Conservation (phyloP, 2,797 vertebrate species). For the Xerus rutilus region DNA sequence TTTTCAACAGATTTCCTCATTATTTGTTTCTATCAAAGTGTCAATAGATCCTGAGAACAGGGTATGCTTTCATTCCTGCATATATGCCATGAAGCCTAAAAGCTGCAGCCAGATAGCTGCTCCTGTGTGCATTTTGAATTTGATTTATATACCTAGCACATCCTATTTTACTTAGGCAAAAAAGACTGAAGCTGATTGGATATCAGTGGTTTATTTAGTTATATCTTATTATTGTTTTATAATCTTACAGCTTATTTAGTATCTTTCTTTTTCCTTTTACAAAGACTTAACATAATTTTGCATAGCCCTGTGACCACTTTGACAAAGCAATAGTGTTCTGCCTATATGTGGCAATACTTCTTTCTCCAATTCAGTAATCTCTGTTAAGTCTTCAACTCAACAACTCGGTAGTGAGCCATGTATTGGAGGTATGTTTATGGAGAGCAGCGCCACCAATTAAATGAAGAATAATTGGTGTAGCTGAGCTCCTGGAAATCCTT, state of each 20-base stretch:
- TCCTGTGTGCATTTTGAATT: not conserved
- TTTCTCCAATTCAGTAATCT: slow-evolving; percentile 34
- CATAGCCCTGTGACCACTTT: not conserved
- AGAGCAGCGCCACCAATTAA: not conserved
- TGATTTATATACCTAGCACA: not conserved
- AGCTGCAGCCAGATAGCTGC: not conserved
- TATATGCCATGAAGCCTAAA: not conserved
- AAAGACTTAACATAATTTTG: not conserved
- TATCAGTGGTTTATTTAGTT: not conserved
- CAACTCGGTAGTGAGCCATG: not conserved
- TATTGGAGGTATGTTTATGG: slow-evolving; percentile 14
- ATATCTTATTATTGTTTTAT: not conserved
- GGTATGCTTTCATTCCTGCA: not conserved
- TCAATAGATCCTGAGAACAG: not conserved
- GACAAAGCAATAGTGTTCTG: not conserved
- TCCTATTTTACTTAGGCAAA: slow-evolving; percentile 37
- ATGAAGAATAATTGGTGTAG: slow-evolving; percentile 23
- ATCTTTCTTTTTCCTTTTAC: not conserved
- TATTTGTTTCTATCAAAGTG: slow-evolving; percentile 51
- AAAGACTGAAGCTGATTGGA: slow-evolving; percentile 19
- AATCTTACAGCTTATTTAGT: not conserved
- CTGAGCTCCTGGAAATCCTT: not conserved
- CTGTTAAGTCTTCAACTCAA: not conserved
- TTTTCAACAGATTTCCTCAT: slow-evolving; percentile 46
- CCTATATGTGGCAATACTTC: not conserved